Evolutionary conservation across 2,888 invertebrate genomes (phyloP).

Genomic region (Euproctis similis): DNA sequence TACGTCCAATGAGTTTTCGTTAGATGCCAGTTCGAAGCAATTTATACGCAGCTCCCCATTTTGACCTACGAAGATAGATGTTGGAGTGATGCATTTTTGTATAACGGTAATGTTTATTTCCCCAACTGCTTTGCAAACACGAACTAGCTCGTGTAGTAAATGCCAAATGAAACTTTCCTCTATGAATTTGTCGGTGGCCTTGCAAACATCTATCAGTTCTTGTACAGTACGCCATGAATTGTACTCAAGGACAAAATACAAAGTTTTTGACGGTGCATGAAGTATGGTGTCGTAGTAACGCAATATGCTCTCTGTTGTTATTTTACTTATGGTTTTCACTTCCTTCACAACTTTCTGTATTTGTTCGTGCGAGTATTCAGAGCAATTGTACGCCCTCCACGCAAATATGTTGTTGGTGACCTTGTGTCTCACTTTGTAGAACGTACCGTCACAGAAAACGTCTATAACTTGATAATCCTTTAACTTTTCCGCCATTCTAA

Average conservation of each 20-base stretch:
- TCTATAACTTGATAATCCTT: conserved; percentile 70
- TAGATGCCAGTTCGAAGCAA: conserved; percentile 45
- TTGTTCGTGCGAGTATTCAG: conserved; percentile 55
- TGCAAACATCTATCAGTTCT: conserved; percentile 46
- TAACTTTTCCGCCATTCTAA: conserved; percentile 58
- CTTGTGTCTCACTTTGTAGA: conserved; percentile 73
- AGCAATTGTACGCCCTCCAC: conserved; percentile 69
- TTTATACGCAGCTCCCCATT: conserved; percentile 53
- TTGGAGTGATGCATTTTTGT: conserved; percentile 43
- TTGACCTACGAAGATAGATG: conserved; percentile 50
- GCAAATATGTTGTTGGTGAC: conserved; percentile 67
- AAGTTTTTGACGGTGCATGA: conserved; percentile 61
- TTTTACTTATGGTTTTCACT: conserved; percentile 58
- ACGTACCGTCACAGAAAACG: conserved; percentile 64
- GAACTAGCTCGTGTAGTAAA: conserved; percentile 53
- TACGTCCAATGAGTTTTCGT: conserved; percentile 18
- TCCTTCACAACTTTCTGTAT: conserved; percentile 60
- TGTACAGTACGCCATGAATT: conserved; percentile 54
- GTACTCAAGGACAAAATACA: conserved; percentile 67
- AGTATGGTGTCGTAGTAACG: conserved; percentile 65
- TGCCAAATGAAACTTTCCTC: conserved; percentile 62
- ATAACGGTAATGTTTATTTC: conserved; percentile 40
- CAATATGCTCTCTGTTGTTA: conserved; percentile 48
- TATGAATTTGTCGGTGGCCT: conserved; percentile 43
- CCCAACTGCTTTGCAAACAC: conserved; percentile 43